These are phyloP conservation scores for Caenorhabditis sp. DNA, from an alignment of 2,888 invertebrate genomes.

Conservation along the genomic window DNA sequence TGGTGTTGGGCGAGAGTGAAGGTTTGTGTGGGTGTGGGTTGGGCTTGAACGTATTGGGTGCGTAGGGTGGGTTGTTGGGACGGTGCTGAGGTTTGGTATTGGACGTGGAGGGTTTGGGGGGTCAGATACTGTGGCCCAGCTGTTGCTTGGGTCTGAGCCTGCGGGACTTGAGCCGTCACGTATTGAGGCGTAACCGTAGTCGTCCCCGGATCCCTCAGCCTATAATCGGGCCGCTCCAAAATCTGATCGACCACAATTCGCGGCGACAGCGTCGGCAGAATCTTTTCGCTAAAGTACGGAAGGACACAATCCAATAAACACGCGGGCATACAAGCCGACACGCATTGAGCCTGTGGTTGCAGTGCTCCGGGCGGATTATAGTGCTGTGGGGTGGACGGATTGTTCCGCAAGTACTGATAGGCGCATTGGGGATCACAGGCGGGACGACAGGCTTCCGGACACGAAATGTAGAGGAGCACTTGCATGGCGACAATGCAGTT, in stretches of 20 bases:
- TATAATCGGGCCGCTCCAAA: slow-evolving; percentile 16
- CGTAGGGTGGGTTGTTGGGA: background rate
- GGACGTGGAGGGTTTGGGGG: slow-evolving; percentile 31
- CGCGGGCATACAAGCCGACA: slow-evolving; percentile 54
- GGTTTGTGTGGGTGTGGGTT: slow-evolving; percentile 9
- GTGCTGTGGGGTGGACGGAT: slow-evolving; percentile 33
- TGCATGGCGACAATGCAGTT: slow-evolving; percentile 47
- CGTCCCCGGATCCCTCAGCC: slow-evolving; percentile 9
- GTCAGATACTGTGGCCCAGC: background rate
- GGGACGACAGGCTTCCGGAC: slow-evolving; percentile 51
- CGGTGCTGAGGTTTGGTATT: slow-evolving; percentile 9
- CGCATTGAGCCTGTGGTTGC: slow-evolving; percentile 15
- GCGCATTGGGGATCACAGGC: slow-evolving; percentile 49
- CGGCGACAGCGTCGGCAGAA: slow-evolving; percentile 13
- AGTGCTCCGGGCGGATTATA: slow-evolving; percentile 13
- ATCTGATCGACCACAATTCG: slow-evolving; percentile 39
- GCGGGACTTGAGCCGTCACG: background rate
- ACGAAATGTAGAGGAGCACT: slow-evolving; percentile 41
- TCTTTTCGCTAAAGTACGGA: slow-evolving; percentile 37
- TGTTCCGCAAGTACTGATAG: slow-evolving; percentile 25
- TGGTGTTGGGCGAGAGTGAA: slow-evolving; percentile 35
- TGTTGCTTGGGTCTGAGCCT: background rate
- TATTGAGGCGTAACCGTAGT: background rate
- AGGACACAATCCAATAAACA: slow-evolving; percentile 50
- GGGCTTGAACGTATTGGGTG: slow-evolving; percentile 16